Conservation (phyloP, 2,113 vertebrate genomes). For the Hirundichthys speculiger region DNA sequence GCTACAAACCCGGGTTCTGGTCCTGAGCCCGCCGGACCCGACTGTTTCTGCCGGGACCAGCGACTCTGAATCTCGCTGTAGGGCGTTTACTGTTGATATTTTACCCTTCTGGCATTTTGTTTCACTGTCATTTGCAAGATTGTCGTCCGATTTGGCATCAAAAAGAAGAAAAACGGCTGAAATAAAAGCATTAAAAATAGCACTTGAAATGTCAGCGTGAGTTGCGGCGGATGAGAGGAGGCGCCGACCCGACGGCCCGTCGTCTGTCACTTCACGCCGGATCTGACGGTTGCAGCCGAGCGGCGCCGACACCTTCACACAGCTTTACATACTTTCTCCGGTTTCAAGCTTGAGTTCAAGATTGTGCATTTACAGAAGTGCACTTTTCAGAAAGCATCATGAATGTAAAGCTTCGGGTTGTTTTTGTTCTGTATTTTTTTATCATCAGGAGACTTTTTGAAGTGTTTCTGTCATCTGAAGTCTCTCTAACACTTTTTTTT, state of each 20-base stretch:
- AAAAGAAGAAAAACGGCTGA: slow-evolving; percentile 4
- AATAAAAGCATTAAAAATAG: no score
- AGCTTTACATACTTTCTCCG: slow-evolving; percentile 42
- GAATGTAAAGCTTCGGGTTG: slow-evolving; percentile 76
- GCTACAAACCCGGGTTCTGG: slow-evolving; percentile 90
- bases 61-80: not conserved
- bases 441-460: not conserved
- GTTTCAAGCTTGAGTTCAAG: slow-evolving; percentile 38
- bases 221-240: no score
- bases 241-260: no score
- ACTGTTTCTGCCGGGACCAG: not conserved
- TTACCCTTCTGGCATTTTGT: not conserved
- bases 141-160: slow-evolving; percentile 6
- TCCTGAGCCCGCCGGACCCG: slow-evolving; percentile 74
- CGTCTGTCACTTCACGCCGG: slow-evolving; percentile 1
- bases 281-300: not conserved
- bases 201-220: no score
- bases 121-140: not conserved
- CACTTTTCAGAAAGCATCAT: slow-evolving; percentile 73
- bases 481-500: no score
- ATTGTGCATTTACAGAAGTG: slow-evolving; percentile 75
- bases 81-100: slow-evolving; percentile 20
- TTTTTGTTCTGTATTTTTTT: slow-evolving; percentile 21
- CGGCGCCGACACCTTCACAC: slow-evolving; percentile 23
- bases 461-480: slow-evolving; percentile 14